Evolutionary conservation across 2,888 invertebrate species (phyloP).

Genomic region (Athalia cordata): DNA sequence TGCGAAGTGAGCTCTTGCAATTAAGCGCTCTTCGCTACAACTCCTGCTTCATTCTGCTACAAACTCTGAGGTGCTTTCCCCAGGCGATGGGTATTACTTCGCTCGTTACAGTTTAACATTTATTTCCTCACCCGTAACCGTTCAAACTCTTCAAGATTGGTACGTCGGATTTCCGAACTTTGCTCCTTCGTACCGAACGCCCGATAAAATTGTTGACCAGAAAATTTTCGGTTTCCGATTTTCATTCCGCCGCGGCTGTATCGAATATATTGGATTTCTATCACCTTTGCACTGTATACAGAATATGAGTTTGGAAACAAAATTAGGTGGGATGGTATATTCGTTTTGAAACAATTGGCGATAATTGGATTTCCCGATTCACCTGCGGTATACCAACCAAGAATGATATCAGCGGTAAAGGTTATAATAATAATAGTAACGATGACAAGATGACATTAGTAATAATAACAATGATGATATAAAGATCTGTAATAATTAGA

Average conservation of each 20-base stretch:
- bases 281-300: no score
- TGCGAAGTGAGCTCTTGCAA: slow-evolving; percentile 35
- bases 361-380: no score
- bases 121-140: slow-evolving; percentile 19
- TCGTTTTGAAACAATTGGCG: no score
- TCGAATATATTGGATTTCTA: no score
- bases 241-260: no score
- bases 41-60: slow-evolving; percentile 27
- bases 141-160: background rate
- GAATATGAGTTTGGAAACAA: no score
- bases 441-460: slow-evolving; percentile 3
- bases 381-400: no score
- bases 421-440: background rate
- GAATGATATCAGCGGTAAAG: background rate
- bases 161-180: slow-evolving; percentile 1
- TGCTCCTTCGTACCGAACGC: background rate
- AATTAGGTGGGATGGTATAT: no score
- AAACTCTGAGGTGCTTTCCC: slow-evolving; percentile 32
- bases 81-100: slow-evolving; percentile 7
- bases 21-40: slow-evolving; percentile 9
- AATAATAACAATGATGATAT: slow-evolving; percentile 7
- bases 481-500: slow-evolving; percentile 4
- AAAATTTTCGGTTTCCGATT: no score
- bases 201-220: background rate
- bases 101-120: slow-evolving; percentile 16